These are phyloP conservation scores for Drosophila watanabei DNA, from an alignment of 1,140 invertebrate genomes.

Conservation along the genomic window DNA sequence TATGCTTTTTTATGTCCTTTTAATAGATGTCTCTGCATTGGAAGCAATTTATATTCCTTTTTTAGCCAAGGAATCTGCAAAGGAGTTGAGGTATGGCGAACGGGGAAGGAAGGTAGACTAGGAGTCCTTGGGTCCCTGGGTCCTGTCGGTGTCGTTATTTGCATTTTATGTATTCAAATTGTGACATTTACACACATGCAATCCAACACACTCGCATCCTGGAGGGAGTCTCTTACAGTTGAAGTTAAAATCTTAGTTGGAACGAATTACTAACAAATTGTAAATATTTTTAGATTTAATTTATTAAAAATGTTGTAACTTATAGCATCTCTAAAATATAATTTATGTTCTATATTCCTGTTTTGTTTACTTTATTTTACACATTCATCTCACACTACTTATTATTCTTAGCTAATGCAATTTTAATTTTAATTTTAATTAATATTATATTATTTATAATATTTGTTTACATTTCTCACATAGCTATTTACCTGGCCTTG, in stretches of 20 bases:
- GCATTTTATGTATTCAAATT: constrained; percentile 84
- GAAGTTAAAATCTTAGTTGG: background rate
- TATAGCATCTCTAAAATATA: no score
- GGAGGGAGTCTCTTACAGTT: constrained; percentile 18
- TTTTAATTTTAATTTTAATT: no score
- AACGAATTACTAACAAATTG: accelerated
- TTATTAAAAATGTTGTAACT: no score
- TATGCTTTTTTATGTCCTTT: constrained; percentile 79
- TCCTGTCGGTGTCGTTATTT: constrained; percentile 66
- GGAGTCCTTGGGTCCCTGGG: constrained; percentile 37
- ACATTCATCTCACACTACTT: no score
- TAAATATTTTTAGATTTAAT: background rate
- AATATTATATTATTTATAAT: no score
- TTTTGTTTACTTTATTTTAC: no score
- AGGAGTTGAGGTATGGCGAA: constrained; percentile 31
- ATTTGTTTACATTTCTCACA: background rate
- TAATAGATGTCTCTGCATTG: constrained; percentile 80
- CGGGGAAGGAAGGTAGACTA: constrained; percentile 15
- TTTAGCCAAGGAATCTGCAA: constrained; percentile 48
- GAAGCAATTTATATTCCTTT: constrained; percentile 74
- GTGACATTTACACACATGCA: constrained; percentile 77
- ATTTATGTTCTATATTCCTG: no score
- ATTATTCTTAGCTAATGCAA: background rate
- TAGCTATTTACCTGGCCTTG: background rate
- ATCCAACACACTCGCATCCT: constrained; percentile 22